Conservation (phyloP, 1,140 invertebrate genomes). For the Xylocopa sonorina region DNA sequence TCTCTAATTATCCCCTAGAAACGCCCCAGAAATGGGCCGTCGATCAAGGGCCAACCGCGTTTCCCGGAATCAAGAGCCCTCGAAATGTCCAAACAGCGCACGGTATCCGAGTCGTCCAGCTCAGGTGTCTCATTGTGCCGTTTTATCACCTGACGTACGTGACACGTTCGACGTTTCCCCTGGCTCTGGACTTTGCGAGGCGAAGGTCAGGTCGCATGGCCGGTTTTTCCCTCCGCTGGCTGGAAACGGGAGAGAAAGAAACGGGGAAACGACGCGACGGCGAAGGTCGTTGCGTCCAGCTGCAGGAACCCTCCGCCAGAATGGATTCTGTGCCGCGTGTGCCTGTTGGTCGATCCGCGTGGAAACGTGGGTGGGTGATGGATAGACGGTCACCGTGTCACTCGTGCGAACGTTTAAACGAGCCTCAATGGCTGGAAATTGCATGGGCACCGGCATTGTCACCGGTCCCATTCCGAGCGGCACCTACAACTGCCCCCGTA, state of each 20-base stretch:
- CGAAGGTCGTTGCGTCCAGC: slow-evolving; percentile 63
- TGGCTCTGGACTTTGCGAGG: background rate
- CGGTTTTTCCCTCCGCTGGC: slow-evolving; percentile 11
- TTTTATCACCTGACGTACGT: slow-evolving; percentile 65
- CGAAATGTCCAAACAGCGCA: background rate
- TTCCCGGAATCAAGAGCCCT: background rate
- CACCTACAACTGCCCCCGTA: slow-evolving; percentile 16
- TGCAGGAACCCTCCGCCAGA: slow-evolving; percentile 64
- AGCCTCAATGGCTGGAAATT: slow-evolving; percentile 64
- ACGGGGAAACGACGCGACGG: background rate
- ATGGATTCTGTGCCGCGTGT: slow-evolving; percentile 24
- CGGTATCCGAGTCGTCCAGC: background rate
- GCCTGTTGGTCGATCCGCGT: background rate
- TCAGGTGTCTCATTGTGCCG: slow-evolving; percentile 57
- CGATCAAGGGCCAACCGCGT: background rate
- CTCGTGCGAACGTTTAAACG: slow-evolving; percentile 70
- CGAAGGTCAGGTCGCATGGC: slow-evolving; percentile 51
- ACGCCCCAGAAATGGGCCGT: no score
- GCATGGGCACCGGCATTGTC: slow-evolving; percentile 60
- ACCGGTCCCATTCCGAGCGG: slow-evolving; percentile 30
- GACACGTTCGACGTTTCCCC: slow-evolving; percentile 20
- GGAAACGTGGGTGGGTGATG: slow-evolving; percentile 78
- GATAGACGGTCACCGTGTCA: slow-evolving; percentile 77
- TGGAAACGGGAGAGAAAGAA: slow-evolving; percentile 4
- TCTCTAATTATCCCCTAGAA: no score